Evolutionary conservation across 2,797 vertebrate species (phyloP), one percentile per base, ranked within the genome.

Genomic region (Moxostoma hubbsi): DNA sequence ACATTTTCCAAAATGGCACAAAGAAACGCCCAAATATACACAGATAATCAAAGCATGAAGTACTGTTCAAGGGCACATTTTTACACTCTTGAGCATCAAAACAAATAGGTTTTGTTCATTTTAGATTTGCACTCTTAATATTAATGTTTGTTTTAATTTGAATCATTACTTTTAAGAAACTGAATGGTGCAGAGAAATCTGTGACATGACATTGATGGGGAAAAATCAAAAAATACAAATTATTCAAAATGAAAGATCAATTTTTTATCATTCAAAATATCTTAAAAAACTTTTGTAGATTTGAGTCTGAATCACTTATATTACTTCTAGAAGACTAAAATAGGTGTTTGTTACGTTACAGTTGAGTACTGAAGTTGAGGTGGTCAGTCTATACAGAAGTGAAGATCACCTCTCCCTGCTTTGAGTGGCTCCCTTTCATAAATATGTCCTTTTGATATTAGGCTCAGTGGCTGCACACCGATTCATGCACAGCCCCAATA

Each of bases 1-100:
- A 49, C 61, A 69, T 64, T 73, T 80, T 80, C 84, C 76, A 73
- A 69, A 69, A 79, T 74, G 73, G 77, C 73, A 80, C 61, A 66
- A 59, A 78, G 61, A 47, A 83, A 50, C 36, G 36, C 3, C 36
- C 36, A 36, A 36, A 36, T 4, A 53, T 69, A 45, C 36, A 36
- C 36, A 7, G 43, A 4, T 36, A 8, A 36, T 69, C 53, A 54
- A 69, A 63, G 49, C 49, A 18, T 8, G 45, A 70, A 83, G 24
- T 58, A 54, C 57, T 47, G 67, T 63, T 51, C 51, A 54, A 82
- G 68, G 79, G 72, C 68, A 69, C 58, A 2, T 73, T 53, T 11
- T 54, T 11, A 68, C 10, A 65, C 6, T 24, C 71, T 76, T 64
- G 18, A 70, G 64, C 74, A 79, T 24, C 61, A 24, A 66, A 46